Percentiles rank a stretch among this genome's conserved stretches.
These are phyloP conservation scores for Meloidogyne exigua DNA, from an alignment of 1,140 invertebrate species.

Conservation along the genomic window DNA sequence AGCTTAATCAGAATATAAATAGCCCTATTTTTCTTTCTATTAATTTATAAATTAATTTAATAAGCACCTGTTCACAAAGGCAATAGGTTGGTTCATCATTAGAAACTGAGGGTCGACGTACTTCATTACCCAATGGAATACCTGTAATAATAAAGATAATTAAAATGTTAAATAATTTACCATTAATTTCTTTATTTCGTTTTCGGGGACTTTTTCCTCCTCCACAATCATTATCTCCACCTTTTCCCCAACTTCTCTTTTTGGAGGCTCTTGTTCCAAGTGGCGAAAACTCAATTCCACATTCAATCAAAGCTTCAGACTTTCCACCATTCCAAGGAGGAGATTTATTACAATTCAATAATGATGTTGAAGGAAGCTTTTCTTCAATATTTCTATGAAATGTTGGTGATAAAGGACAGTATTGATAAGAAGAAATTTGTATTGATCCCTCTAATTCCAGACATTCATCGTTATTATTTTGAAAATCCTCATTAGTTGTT, in stretches of 20 bases:
- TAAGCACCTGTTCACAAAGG: conserved; percentile 87
- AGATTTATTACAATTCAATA: not conserved
- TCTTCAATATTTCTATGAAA: not conserved
- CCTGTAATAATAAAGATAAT: not conserved
- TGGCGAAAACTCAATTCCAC: not conserved
- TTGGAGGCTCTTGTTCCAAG: not conserved
- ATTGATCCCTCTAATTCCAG: not conserved
- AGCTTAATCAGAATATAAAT: too few species aligned
- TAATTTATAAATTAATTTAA: not conserved
- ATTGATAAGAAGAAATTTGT: not conserved
- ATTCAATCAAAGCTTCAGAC: not conserved
- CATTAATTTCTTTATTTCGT: not conserved
- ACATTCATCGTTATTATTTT: not conserved
- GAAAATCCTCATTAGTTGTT: not conserved
- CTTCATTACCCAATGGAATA: not conserved
- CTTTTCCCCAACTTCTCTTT: not conserved
- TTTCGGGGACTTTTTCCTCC: not conserved
- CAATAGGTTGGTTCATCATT: conserved; percentile 93
- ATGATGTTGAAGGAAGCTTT: not conserved
- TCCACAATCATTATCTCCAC: not conserved
- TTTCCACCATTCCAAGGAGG: not conserved
- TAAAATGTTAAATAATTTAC: not conserved
- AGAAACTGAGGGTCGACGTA: not conserved
- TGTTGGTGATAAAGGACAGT: not conserved
- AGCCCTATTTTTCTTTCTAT: not conserved